Evolutionary conservation across 2,113 vertebrate genomes (phyloP).

Genomic region (Paradisaea rubra): DNA sequence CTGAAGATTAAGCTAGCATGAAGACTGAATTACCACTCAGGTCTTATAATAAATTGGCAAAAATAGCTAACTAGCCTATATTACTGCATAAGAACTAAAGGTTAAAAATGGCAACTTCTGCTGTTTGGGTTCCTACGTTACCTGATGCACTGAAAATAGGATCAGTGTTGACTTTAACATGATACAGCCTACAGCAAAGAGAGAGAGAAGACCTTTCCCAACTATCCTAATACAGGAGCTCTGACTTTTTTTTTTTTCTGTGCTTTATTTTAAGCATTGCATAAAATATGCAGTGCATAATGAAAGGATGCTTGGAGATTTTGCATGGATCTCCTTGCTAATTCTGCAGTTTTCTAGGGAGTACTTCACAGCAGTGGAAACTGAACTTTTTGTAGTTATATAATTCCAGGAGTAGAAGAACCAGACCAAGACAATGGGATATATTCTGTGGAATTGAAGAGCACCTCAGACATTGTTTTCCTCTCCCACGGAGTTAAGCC

Average conservation of each 20-base stretch:
- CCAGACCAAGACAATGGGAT: background rate
- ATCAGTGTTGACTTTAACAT: background rate
- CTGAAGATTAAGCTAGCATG: constrained; percentile 5
- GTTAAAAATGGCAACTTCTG: background rate
- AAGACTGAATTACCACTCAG: background rate
- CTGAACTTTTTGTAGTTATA: background rate
- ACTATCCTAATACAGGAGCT: background rate
- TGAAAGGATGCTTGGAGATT: background rate
- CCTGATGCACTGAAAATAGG: background rate
- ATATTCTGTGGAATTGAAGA: background rate
- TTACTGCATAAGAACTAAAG: background rate
- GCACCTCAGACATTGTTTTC: background rate
- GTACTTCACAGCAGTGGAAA: background rate
- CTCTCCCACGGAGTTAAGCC: background rate
- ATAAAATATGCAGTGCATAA: background rate
- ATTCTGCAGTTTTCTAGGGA: background rate
- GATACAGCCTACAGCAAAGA: background rate
- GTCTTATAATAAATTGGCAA: background rate
- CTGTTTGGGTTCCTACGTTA: background rate
- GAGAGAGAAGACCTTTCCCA: background rate
- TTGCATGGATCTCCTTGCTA: background rate
- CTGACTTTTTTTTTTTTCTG: too few species aligned
- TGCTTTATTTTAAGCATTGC: background rate
- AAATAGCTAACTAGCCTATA: background rate
- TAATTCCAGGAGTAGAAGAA: background rate